A percentile compares a stretch with the other conserved stretches of the same genome.
Evolutionary conservation across 2,113 vertebrate species (phyloP).

Genomic region (Mohoua ochrocephala): DNA sequence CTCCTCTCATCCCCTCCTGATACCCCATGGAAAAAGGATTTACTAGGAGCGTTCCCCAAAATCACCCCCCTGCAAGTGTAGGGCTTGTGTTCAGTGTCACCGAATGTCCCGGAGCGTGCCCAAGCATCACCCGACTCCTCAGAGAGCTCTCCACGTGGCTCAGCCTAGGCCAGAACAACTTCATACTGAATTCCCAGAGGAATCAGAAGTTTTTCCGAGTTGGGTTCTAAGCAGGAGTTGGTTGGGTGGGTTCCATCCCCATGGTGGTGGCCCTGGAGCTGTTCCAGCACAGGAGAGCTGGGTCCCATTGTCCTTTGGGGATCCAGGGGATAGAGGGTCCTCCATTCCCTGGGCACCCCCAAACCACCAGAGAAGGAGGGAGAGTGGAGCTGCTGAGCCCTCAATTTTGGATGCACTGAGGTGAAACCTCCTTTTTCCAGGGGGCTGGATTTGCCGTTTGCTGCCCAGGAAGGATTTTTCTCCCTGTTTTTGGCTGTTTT

Average conservation of each 20-base stretch:
- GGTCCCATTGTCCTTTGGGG: neutral
- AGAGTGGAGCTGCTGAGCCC: neutral
- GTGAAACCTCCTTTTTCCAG: neutral
- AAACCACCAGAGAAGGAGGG: neutral
- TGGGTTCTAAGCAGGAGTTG: neutral
- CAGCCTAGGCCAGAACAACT: neutral
- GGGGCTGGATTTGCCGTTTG: neutral
- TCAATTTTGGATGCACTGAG: neutral
- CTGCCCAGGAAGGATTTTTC: neutral
- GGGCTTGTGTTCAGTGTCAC: neutral
- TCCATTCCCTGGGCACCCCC: neutral
- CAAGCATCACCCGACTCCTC: accelerated
- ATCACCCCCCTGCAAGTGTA: accelerated
- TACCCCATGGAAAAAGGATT: accelerated
- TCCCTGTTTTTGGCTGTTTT: neutral
- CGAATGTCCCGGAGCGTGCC: accelerated
- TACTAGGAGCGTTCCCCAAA: neutral
- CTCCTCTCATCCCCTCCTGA: no score
- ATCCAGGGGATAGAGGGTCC: neutral
- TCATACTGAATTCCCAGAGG: accelerated
- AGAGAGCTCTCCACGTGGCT: neutral
- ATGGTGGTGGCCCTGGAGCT: neutral
- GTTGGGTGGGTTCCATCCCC: neutral
- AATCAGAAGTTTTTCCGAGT: neutral
- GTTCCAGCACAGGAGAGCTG: accelerated